Base-by-base conservation (phyloP, 2,888 invertebrate species). In the Trichogramma evanescens region DNA sequence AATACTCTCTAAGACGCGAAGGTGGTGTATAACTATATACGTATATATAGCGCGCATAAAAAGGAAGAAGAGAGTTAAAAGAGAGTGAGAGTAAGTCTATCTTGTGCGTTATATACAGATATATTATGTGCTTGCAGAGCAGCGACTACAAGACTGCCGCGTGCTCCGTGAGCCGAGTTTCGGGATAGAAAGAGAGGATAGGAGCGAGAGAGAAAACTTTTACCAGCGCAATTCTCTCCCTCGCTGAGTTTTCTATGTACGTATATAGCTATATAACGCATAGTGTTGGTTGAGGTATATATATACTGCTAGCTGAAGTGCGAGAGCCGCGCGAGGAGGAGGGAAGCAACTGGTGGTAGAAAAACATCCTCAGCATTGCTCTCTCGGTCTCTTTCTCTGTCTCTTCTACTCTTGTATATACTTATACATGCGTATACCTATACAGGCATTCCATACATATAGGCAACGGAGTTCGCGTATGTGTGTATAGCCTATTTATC, bases 331-430 rank as follows among this genome's bases (percentile, higher is more conserved):
- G 43, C 67, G 66, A 65, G 66, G 66, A 67, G 66, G 68, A 66
- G 65, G 62, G 68, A 66, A 76, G 77, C 77, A 78, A 78, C 77
- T 78, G 77, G 77, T 78, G 77, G 77, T 77, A 75, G 77, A 78
- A 78, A 77, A 78, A 78, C 77, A 77, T 74, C 76, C 77, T 76
- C 74, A 70, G 71, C 69, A 67, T 67, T 67, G 64, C 68, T 68
- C 69, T 67, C 68, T 68, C 68, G 66, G 68, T 61, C 64, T 65
- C 63, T 63, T 57, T 65, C 65, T 61, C 64, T 65, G 61, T 63
- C 58, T 65, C 65, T 63, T 54, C 26, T 26, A 26, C 26, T 26
- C 26, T 26, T 26, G 2, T 26, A 26, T 26, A 26, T 26, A 26
- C 26, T 26, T 26, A 26, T 26, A 26, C 2, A 26, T 26, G 26